Evolutionary conservation across 2,113 vertebrate species (phyloP), one percentile per base, ranked within the genome.

Genomic region (Sylvia atricapilla): DNA sequence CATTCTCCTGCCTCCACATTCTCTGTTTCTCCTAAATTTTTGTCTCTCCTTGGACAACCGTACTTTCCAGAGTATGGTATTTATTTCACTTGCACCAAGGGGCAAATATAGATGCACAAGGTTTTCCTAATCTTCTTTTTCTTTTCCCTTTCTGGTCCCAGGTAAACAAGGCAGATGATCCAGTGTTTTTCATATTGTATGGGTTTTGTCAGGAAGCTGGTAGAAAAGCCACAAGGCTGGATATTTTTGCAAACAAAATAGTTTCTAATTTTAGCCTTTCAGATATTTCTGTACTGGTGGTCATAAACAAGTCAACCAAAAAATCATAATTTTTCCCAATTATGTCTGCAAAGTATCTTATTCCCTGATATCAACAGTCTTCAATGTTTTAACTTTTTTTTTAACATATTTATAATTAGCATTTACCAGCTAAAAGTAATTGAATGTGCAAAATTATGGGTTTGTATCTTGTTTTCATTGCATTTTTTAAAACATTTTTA

Each of bases 381-480:
- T 70, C 19, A 66, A 73, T 63, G 16, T 5, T 94, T 96, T 90
- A 86, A 73, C 18, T 2, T 31, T 55, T 87, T 89, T 90, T 87
- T 89, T 90, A 76, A 33, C 1, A 23, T 24, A 35, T 82, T 93
- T 81, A 50, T 73, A 95, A 88, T 83, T 88, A 56, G 50, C 37
- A 60, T 58, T 62, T 85, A n/a, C 31, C 31, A 79, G 25, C 21
- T 92, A 94, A 84, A 55, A 74, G 9, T 52, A 90, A 80, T 62
- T 74, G 16, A 44, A 84, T 79, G 41, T 39, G 28, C 30, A 92
- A 79, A 67, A 70, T 30, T 93, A 63, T 39, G 69, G 11, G 9
- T 47, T 95, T 93, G 69, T 82, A 23, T 53, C 12, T 92, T 94
- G 20, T 86, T 84, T 84, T 75, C 16, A 59, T 87, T 93, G 10